These are phyloP conservation scores for Lamellibrachia satsuma DNA, from an alignment of 2,888 invertebrate genomes.

Conservation along the genomic window DNA sequence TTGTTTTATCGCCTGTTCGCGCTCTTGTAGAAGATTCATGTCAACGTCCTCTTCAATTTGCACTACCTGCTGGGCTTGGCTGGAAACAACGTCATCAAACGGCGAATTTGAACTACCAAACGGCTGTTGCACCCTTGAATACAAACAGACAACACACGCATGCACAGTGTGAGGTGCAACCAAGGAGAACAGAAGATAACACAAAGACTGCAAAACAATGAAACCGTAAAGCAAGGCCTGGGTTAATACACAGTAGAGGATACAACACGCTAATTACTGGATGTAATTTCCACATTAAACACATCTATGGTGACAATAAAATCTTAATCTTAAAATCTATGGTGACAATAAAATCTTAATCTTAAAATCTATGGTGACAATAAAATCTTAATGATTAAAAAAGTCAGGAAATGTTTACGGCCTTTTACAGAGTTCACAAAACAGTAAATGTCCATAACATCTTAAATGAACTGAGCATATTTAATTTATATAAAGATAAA, in stretches of 20 bases:
- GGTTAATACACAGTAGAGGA: not conserved
- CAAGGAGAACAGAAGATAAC: not conserved
- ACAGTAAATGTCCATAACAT: too few species aligned
- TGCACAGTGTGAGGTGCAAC: not conserved
- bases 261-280: not conserved
- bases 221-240: not conserved
- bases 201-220: not conserved
- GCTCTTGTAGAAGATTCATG: slow-evolving; percentile 83
- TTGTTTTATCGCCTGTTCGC: slow-evolving; percentile 88
- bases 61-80: slow-evolving; percentile 42
- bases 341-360: too few species aligned
- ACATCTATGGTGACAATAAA: not conserved
- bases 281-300: not conserved
- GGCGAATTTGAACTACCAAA: slow-evolving; percentile 20
- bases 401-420: too few species aligned
- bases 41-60: slow-evolving; percentile 84
- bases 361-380: too few species aligned
- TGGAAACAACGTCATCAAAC: slow-evolving; percentile 19
- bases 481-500: too few species aligned
- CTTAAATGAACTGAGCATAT: too few species aligned
- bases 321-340: too few species aligned
- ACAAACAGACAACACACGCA: not conserved
- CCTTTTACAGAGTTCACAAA: too few species aligned
- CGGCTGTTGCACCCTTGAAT: slow-evolving; percentile 4
- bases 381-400: too few species aligned